Evolutionary conservation across 92 coral and sea anemone species (phyloP), one percentile per base, ranked within the genome.

Genomic region (Galaxea fascicularis): DNA sequence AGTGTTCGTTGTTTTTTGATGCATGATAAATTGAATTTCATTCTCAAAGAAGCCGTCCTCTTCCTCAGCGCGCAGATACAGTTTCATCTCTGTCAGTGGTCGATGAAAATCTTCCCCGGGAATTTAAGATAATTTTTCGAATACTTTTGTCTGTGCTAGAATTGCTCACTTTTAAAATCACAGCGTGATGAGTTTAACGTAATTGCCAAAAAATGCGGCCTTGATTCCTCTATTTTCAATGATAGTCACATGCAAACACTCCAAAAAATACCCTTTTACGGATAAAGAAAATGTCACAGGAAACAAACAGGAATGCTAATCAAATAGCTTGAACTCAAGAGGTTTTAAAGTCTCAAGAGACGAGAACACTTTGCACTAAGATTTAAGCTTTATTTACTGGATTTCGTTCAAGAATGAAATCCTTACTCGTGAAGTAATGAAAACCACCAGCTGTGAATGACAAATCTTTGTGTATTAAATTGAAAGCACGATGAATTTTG

Each of bases 401-500:
- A 1, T 11, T 20, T 24, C 41, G n/a, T 18, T 17, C 8, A 41
- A 3, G 13, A 41, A 77, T 15, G 44, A 49, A 21, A 66, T 57
- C 68, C 67, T 62, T 62, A 73, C 6, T 15, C 59, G 63, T 35
- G 41, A 45, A 17, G 67, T 44, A 17, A 17, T 54, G 78, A 56
- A 22, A 58, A 21, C 70, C 35, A 12, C 86, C 70, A 79, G 84
- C 84, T 79, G 84, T 79, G 84, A 57, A 52, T 79, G 75, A 79
- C 74, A 51, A 82, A 82, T 70, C 27, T 71, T 10, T 26, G 65
- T 24, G 57, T 53, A 70, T 79, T 27, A 79, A 77, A 31, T 46
- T 71, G 86, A 82, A 82, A 70, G 78, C 86, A 71, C 86, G 70
- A 82, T 71, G 86, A 70, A 82, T 82, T 68, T 82, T 82, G 51